Evolutionary conservation across 2,888 invertebrate genomes (phyloP).

Genomic region (Urechis unicinctus): DNA sequence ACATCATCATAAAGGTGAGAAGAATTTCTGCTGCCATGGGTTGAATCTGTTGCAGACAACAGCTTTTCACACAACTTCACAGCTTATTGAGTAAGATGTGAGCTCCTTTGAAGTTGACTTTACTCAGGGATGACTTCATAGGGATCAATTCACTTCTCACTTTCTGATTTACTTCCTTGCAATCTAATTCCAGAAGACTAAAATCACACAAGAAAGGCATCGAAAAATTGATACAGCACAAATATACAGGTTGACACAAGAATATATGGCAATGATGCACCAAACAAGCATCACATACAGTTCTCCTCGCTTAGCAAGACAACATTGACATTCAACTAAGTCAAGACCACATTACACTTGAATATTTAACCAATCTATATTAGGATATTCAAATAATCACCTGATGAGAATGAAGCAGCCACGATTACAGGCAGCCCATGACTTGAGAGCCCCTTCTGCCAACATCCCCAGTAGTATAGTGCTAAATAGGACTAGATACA

Average conservation of each 20-base stretch:
- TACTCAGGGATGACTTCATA: slow-evolving; percentile 33
- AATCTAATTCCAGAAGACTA: slow-evolving; percentile 39
- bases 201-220: slow-evolving; percentile 1
- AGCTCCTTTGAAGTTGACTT: slow-evolving; percentile 44
- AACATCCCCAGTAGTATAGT: slow-evolving; percentile 34
- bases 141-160: slow-evolving; percentile 29
- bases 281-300: no score
- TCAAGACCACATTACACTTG: no score
- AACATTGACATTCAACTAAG: no score
- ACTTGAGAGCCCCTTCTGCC: slow-evolving; percentile 37
- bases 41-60: no score
- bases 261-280: background rate
- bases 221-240: background rate
- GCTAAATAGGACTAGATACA: slow-evolving; percentile 42
- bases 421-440: slow-evolving; percentile 48
- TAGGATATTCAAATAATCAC: no score
- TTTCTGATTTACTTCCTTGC: slow-evolving; percentile 30
- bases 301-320: no score
- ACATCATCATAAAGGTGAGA: no score
- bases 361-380: no score
- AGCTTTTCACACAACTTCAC: background rate
- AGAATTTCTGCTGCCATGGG: no score
- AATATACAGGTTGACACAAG: background rate
- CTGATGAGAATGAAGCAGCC: slow-evolving; percentile 44
- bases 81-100: slow-evolving; percentile 35